Base-by-base conservation (phyloP, 2,113 vertebrate genomes). In the Nothocercus julius region DNA sequence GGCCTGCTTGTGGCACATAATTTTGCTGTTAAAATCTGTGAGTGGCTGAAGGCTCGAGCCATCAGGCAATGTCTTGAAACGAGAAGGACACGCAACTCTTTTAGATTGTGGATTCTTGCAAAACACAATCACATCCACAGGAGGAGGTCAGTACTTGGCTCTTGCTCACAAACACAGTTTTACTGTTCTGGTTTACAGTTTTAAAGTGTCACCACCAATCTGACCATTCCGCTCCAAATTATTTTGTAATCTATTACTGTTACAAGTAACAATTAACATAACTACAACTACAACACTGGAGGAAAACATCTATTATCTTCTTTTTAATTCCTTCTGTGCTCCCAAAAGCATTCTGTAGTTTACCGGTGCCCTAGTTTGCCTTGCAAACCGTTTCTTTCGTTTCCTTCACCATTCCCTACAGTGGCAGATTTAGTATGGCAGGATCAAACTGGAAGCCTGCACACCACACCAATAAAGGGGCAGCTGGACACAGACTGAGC, bases 1-100 rank as follows among this genome's bases (percentile, higher is more conserved):
- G 20, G 28, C 59, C 56, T 90, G 20, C 30, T 81, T 61, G 28
- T 0, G 0, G 51, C 74, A 72, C 0, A 0, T 38, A 69, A 78
- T 53, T 74, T 58, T 79, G 24, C 25, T 92, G 51, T 42, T 68
- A 90, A 91, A 90, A 90, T 45, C 49, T 3, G 0, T 2, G 7
- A 85, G 44, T 7, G 40, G 47, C 25, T 79, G 62, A 87, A 75
- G 56, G 56, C 38, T 91, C 14, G 7, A 87, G 68, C 38, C 82
- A 68, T 25, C 22, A 72, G 34, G 58, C 44, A 88, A 24, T 0
- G 17, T 56, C 64, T 80, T 61, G 20, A 93, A 72, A 75, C 6
- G 38, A 73, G 58, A 79, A 84, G 85, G 1, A 0, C 21, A 47
- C 92, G 44, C 14, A 76, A 36, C 30, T 42, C 40, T 64, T 87